Evolutionary conservation across 2,888 invertebrate species (phyloP), one percentile per base, ranked within the genome.

Genomic region (Tiliacea aurago): DNA sequence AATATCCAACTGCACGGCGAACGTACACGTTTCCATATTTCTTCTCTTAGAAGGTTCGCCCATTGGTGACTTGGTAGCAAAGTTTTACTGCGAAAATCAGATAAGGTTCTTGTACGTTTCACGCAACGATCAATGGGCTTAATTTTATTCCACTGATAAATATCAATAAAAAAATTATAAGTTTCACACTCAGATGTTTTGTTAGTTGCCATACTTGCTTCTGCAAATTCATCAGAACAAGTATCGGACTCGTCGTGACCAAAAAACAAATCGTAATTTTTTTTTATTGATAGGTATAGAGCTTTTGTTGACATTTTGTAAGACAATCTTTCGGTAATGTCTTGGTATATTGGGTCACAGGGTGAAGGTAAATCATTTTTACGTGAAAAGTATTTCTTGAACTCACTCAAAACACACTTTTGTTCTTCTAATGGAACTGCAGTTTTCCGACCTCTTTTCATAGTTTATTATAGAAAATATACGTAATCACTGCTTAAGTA

Each of bases 361-460:
- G 64, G 64, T 37, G 64, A 64, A 64, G 49, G 49, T 51, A 64
- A 9, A 37, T 64, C 49, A 64, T 64, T 51, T 51, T 64, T 64
- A 64, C 49, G 49, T 37, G 5, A 9, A 51, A 64, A 64, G 37
- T 51, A 15, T 7, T 64, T 64, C 15, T 64, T 37, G 49, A 51
- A 64, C 49, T 64, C 15, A 51, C 49, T 51, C 33, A 64, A 51
- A 64, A 51, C 49, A 51, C 13, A 37, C 49, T 51, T 64, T 51
- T 64, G 64, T 64, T 64, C 37, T 49, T 51, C 37, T 51, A 64
- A 64, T n/a, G 64, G 64, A 64, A 64, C 37, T 51, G 49, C 49
- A 37, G 9, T 37, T 51, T 51, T 64, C 9, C 49, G 49, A 51
- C 49, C 64, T 51, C 49, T 64, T 64, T n/a, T n/a, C n/a, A n/a